Percentiles rank a stretch among this genome's conserved stretches.
Conservation (phyloP, 2,113 vertebrate genomes). For the Arothron firmamentum region DNA sequence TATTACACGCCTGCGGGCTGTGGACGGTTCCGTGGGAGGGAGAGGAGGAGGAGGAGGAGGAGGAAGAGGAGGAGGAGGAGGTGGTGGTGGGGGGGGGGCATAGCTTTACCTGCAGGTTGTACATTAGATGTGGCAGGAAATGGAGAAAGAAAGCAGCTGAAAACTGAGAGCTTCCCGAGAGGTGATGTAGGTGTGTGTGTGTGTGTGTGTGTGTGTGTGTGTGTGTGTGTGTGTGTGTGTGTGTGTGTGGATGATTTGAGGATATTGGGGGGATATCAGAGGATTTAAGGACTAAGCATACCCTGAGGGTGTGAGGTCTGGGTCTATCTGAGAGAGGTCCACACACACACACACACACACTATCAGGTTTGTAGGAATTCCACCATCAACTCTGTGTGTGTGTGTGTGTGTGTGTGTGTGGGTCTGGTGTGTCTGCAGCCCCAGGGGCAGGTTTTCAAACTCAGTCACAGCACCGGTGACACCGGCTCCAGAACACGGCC, state of each 20-base stretch:
- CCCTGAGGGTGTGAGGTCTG: slow-evolving; percentile 58
- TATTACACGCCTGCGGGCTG: slow-evolving; percentile 23
- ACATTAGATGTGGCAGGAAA: slow-evolving; percentile 43
- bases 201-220: slow-evolving; percentile 36
- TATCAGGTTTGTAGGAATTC: too few species aligned
- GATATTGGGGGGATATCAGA: slow-evolving; percentile 58
- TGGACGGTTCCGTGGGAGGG: slow-evolving; percentile 35
- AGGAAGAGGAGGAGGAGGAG: slow-evolving; percentile 9
- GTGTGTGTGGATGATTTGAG: slow-evolving; percentile 52
- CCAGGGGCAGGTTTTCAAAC: slow-evolving; percentile 57
- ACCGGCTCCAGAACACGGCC: slow-evolving; percentile 39
- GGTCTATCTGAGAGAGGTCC: slow-evolving; percentile 42
- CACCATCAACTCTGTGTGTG: slow-evolving; percentile 18
- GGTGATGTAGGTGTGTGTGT: not conserved
- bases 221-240: slow-evolving; percentile 30
- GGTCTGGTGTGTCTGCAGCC: slow-evolving; percentile 52
- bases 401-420: slow-evolving; percentile 24
- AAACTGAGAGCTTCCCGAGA: too few species aligned
- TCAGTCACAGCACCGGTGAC: slow-evolving; percentile 60
- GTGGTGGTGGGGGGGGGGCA: slow-evolving; percentile 7
- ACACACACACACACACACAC: slow-evolving; percentile 8
- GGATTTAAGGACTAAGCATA: slow-evolving; percentile 55
- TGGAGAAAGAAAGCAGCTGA: slow-evolving; percentile 10
- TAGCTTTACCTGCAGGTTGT: slow-evolving; percentile 40
- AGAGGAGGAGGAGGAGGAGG: too few species aligned